Base-by-base conservation (phyloP, 1,140 invertebrate species). In the Planococcus citri region DNA sequence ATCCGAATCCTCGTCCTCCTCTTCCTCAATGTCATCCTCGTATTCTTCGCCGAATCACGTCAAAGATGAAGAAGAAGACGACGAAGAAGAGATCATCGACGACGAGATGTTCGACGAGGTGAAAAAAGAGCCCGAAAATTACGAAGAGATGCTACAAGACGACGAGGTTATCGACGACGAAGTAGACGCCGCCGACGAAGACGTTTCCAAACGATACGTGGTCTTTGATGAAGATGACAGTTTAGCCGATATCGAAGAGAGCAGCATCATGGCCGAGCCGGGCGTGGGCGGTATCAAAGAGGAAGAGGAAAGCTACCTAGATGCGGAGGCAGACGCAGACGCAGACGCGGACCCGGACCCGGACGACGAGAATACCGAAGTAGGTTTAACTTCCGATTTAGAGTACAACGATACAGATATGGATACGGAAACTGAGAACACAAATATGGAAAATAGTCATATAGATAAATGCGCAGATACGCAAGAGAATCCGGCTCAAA, bases 21-120 rank as follows among this genome's bases (percentile, higher is more conserved):
- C 25, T 64, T 64, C 60, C 3, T 64, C 60, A 12, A 24, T 21
- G 22, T 6, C 9, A 9, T 64, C 60, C 22, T 64, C 60, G 25
- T 64, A 24, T 24, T 64, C 14, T 2, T 24, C 60, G 10, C 60
- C 60, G 60, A 24, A 25, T 64, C 60, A 64, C 10, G n/a, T 64
- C 3, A 70, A 70, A 27, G 61, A 27, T 2, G 37, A 67, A 69
- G 51, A 37, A n/a, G 37, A 67, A 69, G 51, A 37, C n/a, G n/a
- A n/a, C n/a, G n/a, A n/a, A n/a, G n/a, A n/a, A n/a, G 38, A 61
- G 10, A 21, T 51, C 10, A n/a, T 20, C 27, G 27, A 37, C 1
- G 61, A 72, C 2, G 33, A 70, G 4, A 37, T 61, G 27, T 33
- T 8, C 68, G 70, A 72, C n/a, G 29, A 33, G 4, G 41, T 51